Evolutionary conservation across 2,113 vertebrate genomes (phyloP).

Genomic region (Dicentrarchus labrax): DNA sequence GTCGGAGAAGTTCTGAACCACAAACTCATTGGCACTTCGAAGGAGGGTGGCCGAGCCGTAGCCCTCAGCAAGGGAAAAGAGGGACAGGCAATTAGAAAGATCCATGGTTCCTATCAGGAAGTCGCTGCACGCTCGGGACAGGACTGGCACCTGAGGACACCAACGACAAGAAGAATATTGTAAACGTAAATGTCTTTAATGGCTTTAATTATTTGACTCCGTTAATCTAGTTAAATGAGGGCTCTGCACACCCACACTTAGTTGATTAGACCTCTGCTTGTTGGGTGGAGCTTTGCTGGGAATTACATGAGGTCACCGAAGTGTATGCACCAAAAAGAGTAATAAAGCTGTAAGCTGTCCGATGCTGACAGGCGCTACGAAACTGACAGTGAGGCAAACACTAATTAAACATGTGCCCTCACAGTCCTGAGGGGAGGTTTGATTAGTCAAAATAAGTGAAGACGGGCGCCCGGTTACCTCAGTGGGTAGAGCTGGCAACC

Average conservation of each 20-base stretch:
- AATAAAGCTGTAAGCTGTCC: neutral
- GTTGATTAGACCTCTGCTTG: neutral
- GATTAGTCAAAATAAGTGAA: neutral
- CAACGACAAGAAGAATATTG: neutral
- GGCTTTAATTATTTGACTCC: neutral
- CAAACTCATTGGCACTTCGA: slow-evolving; percentile 88
- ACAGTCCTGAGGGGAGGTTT: neutral
- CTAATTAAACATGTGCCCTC: neutral
- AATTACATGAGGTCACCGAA: neutral
- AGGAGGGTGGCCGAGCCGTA: slow-evolving; percentile 91
- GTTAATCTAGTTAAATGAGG: neutral
- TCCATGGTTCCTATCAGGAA: slow-evolving; percentile 94
- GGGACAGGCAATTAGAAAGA: slow-evolving; percentile 92
- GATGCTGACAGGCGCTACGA: neutral
- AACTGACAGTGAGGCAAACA: too few species aligned
- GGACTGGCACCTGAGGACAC: slow-evolving; percentile 84
- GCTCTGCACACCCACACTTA: neutral
- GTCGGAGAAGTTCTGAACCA: slow-evolving; percentile 88
- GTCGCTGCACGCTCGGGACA: slow-evolving; percentile 94
- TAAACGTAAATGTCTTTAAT: neutral
- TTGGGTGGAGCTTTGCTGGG: neutral
- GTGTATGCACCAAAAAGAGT: neutral
- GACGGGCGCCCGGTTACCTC: too few species aligned
- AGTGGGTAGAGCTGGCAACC: too few species aligned
- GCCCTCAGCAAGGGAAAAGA: slow-evolving; percentile 92